Conservation (phyloP, 2,888 invertebrate genomes). For the Ochropacha duplaris region DNA sequence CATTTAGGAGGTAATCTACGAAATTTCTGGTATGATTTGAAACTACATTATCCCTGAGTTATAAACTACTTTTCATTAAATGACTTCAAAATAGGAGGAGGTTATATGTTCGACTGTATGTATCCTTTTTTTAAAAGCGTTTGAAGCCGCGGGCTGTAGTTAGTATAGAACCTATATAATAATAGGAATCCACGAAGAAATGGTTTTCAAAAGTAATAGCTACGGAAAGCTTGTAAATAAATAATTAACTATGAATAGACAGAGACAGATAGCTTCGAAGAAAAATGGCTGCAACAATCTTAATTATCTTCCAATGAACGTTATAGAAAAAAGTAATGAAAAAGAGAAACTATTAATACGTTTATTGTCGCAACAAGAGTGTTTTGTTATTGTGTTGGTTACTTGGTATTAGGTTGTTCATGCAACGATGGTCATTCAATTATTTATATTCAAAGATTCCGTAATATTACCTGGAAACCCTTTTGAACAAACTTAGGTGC, state of each 20-base stretch:
- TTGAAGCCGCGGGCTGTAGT: no score
- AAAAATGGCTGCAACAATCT: background rate
- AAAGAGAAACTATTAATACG: background rate
- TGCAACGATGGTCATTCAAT: background rate
- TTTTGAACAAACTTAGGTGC: background rate
- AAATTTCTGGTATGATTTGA: no score
- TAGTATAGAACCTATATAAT: no score
- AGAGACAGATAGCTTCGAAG: background rate
- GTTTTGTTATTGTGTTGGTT: background rate
- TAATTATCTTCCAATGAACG: background rate
- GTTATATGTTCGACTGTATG: no score
- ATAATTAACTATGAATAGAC: background rate
- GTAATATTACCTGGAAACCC: background rate
- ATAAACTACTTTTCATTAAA: no score
- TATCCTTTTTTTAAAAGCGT: no score
- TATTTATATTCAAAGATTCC: background rate
- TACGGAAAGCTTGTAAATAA: no score
- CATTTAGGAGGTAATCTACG: no score
- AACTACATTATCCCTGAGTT: no score
- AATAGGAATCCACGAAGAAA: no score
- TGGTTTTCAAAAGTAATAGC: no score
- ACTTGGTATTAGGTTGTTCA: background rate
- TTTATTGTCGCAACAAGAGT: background rate
- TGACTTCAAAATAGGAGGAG: no score
- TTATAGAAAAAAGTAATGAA: background rate